Percentiles rank a stretch among this genome's conserved stretches.
phyloP scores from a whole-genome alignment of 2,113 vertebrate genomes.

The Illadopsis cleaveri region DNA sequence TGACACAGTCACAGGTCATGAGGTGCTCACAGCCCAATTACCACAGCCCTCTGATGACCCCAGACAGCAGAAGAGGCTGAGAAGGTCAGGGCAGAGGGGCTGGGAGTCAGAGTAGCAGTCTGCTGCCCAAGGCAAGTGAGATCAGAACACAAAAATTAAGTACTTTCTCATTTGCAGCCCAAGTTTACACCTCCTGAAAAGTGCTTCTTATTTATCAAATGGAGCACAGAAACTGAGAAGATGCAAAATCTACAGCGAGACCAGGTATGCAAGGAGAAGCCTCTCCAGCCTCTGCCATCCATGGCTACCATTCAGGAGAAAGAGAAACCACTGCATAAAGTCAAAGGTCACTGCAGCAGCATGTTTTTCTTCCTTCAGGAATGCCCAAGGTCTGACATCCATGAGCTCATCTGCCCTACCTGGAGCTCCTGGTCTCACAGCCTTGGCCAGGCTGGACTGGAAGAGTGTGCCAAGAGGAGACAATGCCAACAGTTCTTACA shows the following conservation, averaged over 20 bases:
- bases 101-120: not conserved
- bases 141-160: not conserved
- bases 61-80: not conserved
- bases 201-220: not conserved
- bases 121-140: not conserved
- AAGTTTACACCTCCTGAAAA: not conserved
- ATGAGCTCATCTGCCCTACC: fast-evolving
- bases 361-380: not conserved
- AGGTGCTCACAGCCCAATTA: fast-evolving
- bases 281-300: not conserved
- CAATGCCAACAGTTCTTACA: not conserved
- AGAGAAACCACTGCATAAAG: not conserved
- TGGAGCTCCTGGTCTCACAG: fast-evolving
- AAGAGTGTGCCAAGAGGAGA: not conserved
- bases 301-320: not conserved
- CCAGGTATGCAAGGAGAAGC: not conserved
- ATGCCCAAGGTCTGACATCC: not conserved
- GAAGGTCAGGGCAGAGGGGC: not conserved
- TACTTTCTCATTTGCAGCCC: not conserved
- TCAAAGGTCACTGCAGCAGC: not conserved
- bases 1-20: fast-evolving
- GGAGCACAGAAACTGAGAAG: not conserved
- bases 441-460: not conserved
- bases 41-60: fast-evolving
- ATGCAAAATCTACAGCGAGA: not conserved